Conservation (phyloP, 2,797 vertebrate species). For the Ceyx erithaca region DNA sequence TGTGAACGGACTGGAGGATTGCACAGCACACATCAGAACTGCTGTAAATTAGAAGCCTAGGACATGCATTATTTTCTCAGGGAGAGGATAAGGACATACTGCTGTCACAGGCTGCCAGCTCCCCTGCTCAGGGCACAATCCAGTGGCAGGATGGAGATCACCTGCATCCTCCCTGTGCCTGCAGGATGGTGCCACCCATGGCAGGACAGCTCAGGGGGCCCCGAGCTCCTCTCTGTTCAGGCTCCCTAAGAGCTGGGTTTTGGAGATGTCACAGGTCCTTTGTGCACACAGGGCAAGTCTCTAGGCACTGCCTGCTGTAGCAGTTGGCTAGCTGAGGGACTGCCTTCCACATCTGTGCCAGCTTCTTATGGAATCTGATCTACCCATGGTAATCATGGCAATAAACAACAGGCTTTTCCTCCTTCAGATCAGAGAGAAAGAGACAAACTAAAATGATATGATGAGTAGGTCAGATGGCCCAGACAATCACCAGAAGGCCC, state of each 20-base stretch:
- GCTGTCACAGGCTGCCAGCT: background rate
- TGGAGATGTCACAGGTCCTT: background rate
- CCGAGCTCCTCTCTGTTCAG: background rate
- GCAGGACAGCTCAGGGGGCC: background rate
- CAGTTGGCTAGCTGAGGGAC: background rate
- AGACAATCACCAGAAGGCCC: background rate
- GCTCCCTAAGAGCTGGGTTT: background rate
- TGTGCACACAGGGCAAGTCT: background rate
- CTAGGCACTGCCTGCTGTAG: background rate
- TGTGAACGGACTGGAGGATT: background rate
- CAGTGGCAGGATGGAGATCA: background rate
- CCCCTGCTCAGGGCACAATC: background rate
- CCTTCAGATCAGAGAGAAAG: background rate
- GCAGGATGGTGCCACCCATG: background rate
- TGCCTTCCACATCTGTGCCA: background rate
- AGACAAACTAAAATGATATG: background rate
- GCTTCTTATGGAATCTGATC: background rate
- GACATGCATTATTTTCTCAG: background rate
- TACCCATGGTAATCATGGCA: background rate
- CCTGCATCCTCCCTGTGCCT: accelerated
- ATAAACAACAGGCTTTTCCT: background rate
- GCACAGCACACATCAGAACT: background rate
- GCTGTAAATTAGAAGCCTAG: background rate
- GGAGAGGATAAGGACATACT: background rate
- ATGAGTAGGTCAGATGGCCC: background rate